Conservation (phyloP, 2,797 vertebrate genomes). For the Odontamblyopus rebecca region DNA sequence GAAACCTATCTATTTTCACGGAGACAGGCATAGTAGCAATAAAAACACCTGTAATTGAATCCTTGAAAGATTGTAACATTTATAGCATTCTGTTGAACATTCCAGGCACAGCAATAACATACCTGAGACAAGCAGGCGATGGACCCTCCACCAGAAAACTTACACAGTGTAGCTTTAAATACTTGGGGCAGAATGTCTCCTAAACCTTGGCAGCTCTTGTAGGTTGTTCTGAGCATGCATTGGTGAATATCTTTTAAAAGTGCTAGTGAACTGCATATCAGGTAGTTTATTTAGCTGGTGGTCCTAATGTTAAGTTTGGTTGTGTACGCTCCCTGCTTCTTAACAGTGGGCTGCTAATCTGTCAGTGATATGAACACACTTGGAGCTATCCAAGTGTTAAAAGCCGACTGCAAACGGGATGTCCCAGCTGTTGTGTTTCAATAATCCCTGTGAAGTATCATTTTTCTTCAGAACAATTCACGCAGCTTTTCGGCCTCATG, state of each 20-base stretch:
- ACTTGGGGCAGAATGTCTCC: not conserved
- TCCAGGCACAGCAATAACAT: too few relatives aligned
- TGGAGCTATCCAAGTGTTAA: slow-evolving; percentile 57
- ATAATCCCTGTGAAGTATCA: slow-evolving; percentile 83
- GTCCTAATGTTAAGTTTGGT: not conserved
- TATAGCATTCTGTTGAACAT: too few relatives aligned
- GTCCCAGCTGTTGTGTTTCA: slow-evolving; percentile 73
- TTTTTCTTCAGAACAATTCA: slow-evolving; percentile 75
- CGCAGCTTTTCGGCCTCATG: slow-evolving; percentile 66
- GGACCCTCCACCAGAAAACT: too few relatives aligned
- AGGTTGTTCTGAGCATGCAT: not conserved
- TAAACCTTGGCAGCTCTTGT: not conserved
- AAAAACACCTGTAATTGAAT: too few relatives aligned
- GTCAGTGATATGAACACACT: slow-evolving; percentile 69
- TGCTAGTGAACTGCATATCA: not conserved
- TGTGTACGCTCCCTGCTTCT: slow-evolving; percentile 10
- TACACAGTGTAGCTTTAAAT: too few relatives aligned
- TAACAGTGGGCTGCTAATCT: slow-evolving; percentile 71
- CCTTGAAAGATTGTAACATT: too few relatives aligned
- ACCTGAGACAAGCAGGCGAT: too few relatives aligned
- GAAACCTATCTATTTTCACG: too few relatives aligned
- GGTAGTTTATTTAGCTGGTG: not conserved
- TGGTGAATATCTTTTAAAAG: not conserved
- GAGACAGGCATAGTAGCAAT: too few relatives aligned
- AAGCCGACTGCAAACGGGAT: slow-evolving; percentile 57